Evolutionary conservation across 2,113 vertebrate genomes (phyloP).

Genomic region (Pseudonaja textilis): DNA sequence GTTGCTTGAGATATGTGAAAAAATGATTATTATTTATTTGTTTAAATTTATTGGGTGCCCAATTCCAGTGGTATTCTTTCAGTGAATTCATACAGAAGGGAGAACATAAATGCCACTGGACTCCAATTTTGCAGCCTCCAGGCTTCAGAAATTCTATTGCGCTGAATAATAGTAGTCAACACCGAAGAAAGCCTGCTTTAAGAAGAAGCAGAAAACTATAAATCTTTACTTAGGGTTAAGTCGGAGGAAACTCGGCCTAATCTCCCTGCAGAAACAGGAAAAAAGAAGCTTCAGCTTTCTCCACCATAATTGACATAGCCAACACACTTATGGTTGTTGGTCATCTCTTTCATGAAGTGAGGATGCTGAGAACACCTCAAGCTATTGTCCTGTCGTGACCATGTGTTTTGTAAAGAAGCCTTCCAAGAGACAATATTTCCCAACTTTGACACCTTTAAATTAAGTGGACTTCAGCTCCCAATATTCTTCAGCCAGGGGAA

Average conservation of each 20-base stretch:
- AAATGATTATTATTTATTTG: neutral
- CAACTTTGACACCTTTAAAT: neutral
- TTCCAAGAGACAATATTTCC: neutral
- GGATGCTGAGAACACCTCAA: neutral
- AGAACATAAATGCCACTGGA: neutral
- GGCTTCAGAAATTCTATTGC: neutral
- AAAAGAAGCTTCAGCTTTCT: neutral
- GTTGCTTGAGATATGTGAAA: neutral
- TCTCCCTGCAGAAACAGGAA: neutral
- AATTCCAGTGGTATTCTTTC: neutral
- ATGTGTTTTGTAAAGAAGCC: neutral
- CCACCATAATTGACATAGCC: neutral
- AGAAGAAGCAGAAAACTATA: neutral
- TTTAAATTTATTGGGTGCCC: neutral
- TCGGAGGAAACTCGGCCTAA: neutral
- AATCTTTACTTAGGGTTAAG: neutral
- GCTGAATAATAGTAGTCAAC: neutral
- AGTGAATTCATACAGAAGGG: neutral
- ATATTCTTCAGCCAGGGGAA: neutral
- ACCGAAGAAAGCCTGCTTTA: neutral
- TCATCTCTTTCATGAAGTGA: neutral
- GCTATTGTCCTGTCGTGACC: neutral
- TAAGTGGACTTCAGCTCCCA: neutral
- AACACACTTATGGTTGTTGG: neutral
- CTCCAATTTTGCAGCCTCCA: neutral